Evolutionary conservation across 2,888 invertebrate species (phyloP).

Genomic region (Oegoconia quadripuncta): DNA sequence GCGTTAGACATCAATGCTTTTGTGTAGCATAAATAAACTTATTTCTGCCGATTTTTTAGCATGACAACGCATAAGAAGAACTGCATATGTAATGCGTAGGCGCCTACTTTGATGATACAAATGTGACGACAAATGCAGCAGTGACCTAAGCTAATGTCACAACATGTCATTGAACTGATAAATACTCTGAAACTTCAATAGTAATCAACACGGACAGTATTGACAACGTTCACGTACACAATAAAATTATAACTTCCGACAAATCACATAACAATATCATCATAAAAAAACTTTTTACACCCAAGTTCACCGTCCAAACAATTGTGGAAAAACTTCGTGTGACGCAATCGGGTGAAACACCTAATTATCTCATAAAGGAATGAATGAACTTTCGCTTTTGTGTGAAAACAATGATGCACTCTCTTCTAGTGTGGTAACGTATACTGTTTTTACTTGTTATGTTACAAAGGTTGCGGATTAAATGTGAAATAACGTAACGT

Average conservation of each 20-base stretch:
- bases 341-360: slow-evolving; percentile 74
- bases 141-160: too few relatives aligned
- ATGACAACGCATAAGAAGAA: too few relatives aligned
- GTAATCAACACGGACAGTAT: background rate
- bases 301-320: slow-evolving; percentile 59
- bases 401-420: slow-evolving; percentile 67
- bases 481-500: slow-evolving; percentile 10
- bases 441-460: slow-evolving; percentile 57
- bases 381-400: slow-evolving; percentile 77
- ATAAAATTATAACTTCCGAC: slow-evolving; percentile 11
- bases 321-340: slow-evolving; percentile 63
- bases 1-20: too few relatives aligned
- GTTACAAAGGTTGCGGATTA: slow-evolving; percentile 24
- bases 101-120: too few relatives aligned
- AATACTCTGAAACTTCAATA: too few relatives aligned
- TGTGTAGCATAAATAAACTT: too few relatives aligned
- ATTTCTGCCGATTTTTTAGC: too few relatives aligned
- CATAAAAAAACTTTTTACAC: slow-evolving; percentile 39
- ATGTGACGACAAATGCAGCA: too few relatives aligned
- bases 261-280: slow-evolving; percentile 31
- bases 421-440: slow-evolving; percentile 58
- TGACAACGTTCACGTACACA: slow-evolving; percentile 1
- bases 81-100: too few relatives aligned
- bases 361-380: slow-evolving; percentile 70
- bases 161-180: too few relatives aligned